These are phyloP conservation scores for Stichopus horrens DNA, from an alignment of 53 echinoderm and acorn worm species.

Conservation along the genomic window DNA sequence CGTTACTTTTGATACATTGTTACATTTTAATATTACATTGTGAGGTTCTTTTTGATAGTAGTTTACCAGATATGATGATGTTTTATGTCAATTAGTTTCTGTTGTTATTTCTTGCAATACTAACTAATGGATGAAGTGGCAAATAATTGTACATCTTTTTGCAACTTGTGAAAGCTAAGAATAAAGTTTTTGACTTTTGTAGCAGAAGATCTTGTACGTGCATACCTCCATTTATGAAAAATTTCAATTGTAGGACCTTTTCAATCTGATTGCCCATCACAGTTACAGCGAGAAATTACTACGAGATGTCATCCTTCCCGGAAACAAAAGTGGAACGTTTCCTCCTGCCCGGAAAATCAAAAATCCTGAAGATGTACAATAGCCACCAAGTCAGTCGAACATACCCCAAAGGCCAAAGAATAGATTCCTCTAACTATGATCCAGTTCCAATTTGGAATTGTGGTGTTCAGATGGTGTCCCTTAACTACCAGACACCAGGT, in stretches of 20 bases:
- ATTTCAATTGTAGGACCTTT: background rate
- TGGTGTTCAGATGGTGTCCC: slow-evolving; percentile 95
- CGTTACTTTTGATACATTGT: no score
- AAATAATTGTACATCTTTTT: no score
- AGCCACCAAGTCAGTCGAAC: slow-evolving; percentile 83
- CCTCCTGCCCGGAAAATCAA: slow-evolving; percentile 58
- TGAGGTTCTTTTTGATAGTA: no score
- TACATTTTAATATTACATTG: no score
- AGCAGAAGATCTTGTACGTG: no score
- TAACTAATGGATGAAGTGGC: no score
- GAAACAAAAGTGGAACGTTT: slow-evolving; percentile 95
- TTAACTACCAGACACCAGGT: slow-evolving; percentile 99
- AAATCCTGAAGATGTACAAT: slow-evolving; percentile 76
- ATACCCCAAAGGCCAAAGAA: slow-evolving; percentile 93
- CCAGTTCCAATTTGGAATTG: slow-evolving; percentile 90
- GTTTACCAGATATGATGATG: no score
- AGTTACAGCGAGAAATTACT: slow-evolving; percentile 76
- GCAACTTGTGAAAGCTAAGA: no score
- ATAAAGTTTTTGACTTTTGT: no score
- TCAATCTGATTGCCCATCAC: background rate
- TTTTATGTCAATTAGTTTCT: no score
- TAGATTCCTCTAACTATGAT: slow-evolving; percentile 98
- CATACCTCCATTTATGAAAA: no score
- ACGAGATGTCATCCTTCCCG: slow-evolving; percentile 98
- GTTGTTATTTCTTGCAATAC: no score